phyloP scores from a whole-genome alignment of 2,888 invertebrate genomes.

The Catocala fraxini region DNA sequence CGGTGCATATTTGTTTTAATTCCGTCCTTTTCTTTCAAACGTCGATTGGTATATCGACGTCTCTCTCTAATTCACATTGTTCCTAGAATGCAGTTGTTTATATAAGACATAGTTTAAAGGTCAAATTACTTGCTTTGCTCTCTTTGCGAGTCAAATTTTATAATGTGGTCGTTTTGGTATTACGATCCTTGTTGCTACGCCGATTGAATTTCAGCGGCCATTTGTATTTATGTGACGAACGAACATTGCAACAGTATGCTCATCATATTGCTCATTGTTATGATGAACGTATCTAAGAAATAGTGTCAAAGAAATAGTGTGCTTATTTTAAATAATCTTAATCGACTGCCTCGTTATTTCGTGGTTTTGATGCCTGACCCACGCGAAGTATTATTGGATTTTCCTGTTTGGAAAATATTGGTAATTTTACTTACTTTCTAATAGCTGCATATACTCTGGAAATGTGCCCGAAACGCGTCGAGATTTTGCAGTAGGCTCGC shows the following conservation, averaged over 20 bases:
- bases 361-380: no score
- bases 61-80: conserved; percentile 36
- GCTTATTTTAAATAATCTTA: no score
- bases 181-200: background rate
- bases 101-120: conserved; percentile 38
- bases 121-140: conserved; percentile 21
- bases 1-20: conserved; percentile 24
- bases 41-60: conserved; percentile 1
- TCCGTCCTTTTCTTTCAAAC: conserved; percentile 26
- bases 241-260: background rate
- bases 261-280: no score
- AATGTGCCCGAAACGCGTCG: no score
- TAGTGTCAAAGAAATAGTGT: no score
- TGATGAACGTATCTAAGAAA: no score
- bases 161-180: conserved; percentile 1
- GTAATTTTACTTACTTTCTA: no score
- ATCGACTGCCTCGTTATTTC: no score
- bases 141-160: conserved; percentile 9
- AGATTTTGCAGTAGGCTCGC: no score
- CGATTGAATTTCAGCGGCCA: background rate
- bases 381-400: no score
- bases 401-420: no score
- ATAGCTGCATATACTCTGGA: no score
- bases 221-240: background rate
- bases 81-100: conserved; percentile 50